Evolutionary conservation across 2,888 invertebrate genomes (phyloP).

Genomic region (Podabrus alpinus): DNA sequence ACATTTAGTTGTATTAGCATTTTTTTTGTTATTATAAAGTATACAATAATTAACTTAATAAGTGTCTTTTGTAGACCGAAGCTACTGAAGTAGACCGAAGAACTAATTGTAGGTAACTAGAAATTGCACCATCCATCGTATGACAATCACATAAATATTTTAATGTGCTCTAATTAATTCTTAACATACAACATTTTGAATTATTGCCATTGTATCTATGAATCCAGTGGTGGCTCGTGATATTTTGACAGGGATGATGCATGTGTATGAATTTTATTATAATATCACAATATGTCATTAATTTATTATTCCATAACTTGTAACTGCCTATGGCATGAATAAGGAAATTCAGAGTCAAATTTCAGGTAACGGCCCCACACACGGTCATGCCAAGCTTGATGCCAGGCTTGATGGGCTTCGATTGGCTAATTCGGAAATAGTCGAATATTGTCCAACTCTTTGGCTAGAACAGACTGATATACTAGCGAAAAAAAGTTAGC

Average conservation of each 20-base stretch:
- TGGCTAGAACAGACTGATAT: too few relatives aligned
- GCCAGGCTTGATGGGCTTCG: too few relatives aligned
- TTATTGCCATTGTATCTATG: background rate
- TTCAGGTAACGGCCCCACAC: too few relatives aligned
- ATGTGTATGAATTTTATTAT: too few relatives aligned
- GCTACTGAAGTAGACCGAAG: background rate
- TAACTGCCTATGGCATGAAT: too few relatives aligned
- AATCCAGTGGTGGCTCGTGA: background rate
- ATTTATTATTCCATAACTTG: too few relatives aligned
- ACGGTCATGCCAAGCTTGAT: too few relatives aligned
- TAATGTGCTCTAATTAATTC: constrained; percentile 10
- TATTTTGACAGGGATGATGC: background rate
- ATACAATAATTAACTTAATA: background rate
- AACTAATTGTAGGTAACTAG: background rate
- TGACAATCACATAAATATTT: constrained; percentile 6
- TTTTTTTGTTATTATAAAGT: background rate
- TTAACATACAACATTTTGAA: background rate
- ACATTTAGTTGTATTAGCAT: background rate
- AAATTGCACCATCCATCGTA: background rate
- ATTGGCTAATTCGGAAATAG: too few relatives aligned
- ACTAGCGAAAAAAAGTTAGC: too few relatives aligned
- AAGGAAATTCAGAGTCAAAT: too few relatives aligned
- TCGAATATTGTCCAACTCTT: too few relatives aligned
- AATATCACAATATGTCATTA: too few relatives aligned
- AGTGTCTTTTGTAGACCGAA: background rate